Evolutionary conservation across 1,140 invertebrate species (phyloP).

Genomic region (Tetraneura akinire): DNA sequence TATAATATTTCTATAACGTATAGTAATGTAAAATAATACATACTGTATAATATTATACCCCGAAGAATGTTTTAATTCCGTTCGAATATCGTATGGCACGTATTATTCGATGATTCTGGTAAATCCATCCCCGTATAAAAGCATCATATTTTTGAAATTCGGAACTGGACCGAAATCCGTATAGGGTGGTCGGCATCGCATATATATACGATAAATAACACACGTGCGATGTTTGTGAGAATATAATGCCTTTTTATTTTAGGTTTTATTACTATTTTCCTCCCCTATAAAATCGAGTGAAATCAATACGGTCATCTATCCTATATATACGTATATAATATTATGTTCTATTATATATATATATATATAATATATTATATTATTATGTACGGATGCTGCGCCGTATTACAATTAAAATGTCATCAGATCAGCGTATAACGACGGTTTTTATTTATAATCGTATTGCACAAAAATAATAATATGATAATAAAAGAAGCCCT

Average conservation of each 20-base stretch:
- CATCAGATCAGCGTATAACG: background rate
- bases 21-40: too few species aligned
- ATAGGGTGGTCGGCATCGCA: background rate
- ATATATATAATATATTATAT: too few species aligned
- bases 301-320: background rate
- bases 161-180: background rate
- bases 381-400: too few species aligned
- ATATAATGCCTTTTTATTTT: background rate
- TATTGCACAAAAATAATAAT: background rate
- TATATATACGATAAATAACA: background rate
- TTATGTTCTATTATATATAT: too few species aligned
- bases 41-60: too few species aligned
- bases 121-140: background rate
- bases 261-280: background rate
- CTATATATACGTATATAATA: too few species aligned
- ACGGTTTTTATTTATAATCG: background rate
- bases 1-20: too few species aligned
- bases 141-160: too few species aligned
- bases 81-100: background rate
- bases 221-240: background rate
- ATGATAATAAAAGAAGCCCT: background rate
- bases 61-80: too few species aligned
- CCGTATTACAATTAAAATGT: background rate
- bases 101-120: background rate
- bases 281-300: background rate